Evolutionary conservation across 2,888 invertebrate species (phyloP).

Genomic region (Polydrusus pterygomalis): DNA sequence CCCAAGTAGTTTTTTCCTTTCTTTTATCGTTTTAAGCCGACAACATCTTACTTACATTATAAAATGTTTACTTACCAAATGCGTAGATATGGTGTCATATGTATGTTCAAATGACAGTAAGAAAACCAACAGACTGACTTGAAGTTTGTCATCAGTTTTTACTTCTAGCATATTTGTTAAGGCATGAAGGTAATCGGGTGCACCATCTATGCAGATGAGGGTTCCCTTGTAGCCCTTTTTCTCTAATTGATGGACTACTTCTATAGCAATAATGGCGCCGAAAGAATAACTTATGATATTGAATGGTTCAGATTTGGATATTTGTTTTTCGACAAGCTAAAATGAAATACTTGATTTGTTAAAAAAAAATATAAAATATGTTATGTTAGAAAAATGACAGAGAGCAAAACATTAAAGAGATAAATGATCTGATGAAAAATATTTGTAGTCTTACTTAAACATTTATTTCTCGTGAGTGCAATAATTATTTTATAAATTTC

Average conservation of each 20-base stretch:
- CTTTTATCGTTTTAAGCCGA: too few species aligned
- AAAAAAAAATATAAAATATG: too few species aligned
- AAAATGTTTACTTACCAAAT: slow-evolving; percentile 63
- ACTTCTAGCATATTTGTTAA: slow-evolving; percentile 71
- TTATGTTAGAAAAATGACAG: too few species aligned
- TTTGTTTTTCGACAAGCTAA: slow-evolving; percentile 75
- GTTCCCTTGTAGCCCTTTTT: slow-evolving; percentile 78
- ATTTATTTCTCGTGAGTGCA: too few species aligned
- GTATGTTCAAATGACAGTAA: slow-evolving; percentile 72
- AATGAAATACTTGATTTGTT: too few species aligned
- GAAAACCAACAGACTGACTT: slow-evolving; percentile 74
- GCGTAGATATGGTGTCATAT: slow-evolving; percentile 70
- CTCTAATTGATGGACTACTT: slow-evolving; percentile 84
- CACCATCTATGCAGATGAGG: slow-evolving; percentile 88
- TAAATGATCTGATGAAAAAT: too few species aligned
- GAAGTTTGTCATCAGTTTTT: slow-evolving; percentile 73
- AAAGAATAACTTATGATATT: slow-evolving; percentile 92
- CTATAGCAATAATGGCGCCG: slow-evolving; percentile 85
- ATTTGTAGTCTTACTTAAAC: too few species aligned
- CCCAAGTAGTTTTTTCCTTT: too few species aligned
- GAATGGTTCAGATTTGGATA: slow-evolving; percentile 77
- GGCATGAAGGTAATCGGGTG: slow-evolving; percentile 79
- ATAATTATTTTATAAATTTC: too few species aligned
- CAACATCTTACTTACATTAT: too few species aligned
- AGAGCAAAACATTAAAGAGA: too few species aligned